These are phyloP conservation scores for Platorchestia sp. DNA, from an alignment of 1,140 invertebrate genomes.

Conservation along the genomic window DNA sequence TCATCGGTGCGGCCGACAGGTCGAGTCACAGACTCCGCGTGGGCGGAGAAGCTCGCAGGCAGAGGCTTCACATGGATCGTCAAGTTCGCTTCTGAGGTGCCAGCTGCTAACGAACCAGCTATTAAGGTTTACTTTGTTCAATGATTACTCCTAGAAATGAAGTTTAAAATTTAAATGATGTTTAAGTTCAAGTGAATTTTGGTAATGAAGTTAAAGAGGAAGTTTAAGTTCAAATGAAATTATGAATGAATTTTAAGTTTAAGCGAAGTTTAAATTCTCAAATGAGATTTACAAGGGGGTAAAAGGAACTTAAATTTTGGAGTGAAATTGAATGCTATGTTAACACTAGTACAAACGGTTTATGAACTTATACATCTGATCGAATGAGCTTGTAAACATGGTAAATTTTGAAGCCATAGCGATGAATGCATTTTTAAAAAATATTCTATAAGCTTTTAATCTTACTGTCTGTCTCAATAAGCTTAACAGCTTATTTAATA, in stretches of 20 bases:
- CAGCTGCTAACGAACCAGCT: conserved; percentile 72
- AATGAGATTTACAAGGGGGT: too few relatives aligned
- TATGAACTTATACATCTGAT: background rate
- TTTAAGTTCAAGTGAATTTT: too few relatives aligned
- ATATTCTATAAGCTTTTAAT: too few relatives aligned
- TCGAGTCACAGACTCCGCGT: conserved; percentile 79
- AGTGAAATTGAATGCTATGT: too few relatives aligned
- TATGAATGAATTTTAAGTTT: too few relatives aligned
- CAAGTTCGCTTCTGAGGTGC: conserved; percentile 80
- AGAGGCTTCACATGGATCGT: conserved; percentile 80
- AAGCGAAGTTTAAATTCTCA: too few relatives aligned
- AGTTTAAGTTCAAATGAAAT: too few relatives aligned
- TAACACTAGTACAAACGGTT: too few relatives aligned
- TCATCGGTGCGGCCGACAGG: too few relatives aligned
- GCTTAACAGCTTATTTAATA: background rate
- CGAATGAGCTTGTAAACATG: background rate
- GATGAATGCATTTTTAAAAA: too few relatives aligned
- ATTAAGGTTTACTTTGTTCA: background rate
- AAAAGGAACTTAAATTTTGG: too few relatives aligned
- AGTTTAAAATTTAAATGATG: background rate
- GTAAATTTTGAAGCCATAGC: background rate
- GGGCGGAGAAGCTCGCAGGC: conserved; percentile 81
- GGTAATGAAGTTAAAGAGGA: too few relatives aligned
- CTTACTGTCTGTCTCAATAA: background rate
- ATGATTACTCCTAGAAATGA: background rate